Percentiles rank a stretch among this genome's conserved stretches.
Evolutionary conservation across 1,140 invertebrate species (phyloP).

Genomic region (Holotrichia oblita): DNA sequence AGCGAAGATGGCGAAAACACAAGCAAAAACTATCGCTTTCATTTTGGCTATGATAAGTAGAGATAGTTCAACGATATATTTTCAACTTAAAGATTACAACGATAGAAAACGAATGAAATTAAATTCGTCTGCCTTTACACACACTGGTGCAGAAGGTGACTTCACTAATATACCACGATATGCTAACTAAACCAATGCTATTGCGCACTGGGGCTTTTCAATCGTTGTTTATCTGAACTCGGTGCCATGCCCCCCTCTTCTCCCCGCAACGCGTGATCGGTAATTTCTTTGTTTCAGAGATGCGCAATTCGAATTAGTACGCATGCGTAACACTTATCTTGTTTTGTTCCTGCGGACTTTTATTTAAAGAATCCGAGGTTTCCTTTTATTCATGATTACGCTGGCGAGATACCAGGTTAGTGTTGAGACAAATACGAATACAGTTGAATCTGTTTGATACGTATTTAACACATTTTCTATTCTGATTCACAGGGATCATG

Average conservation of each 20-base stretch:
- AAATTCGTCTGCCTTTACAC: slow-evolving; percentile 77
- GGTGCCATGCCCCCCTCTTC: not conserved
- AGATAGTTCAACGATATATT: not conserved
- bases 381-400: slow-evolving; percentile 58
- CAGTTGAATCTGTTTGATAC: not conserved
- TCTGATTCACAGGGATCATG: slow-evolving; percentile 63
- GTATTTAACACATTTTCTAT: slow-evolving; percentile 23
- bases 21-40: slow-evolving; percentile 60
- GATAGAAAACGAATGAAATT: not conserved
- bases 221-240: slow-evolving; percentile 34
- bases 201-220: slow-evolving; percentile 23
- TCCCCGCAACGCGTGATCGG: not conserved
- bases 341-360: slow-evolving; percentile 33
- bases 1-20: slow-evolving; percentile 59
- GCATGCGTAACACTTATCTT: slow-evolving; percentile 14
- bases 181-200: slow-evolving; percentile 6
- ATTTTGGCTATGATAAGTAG: slow-evolving; percentile 57
- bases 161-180: slow-evolving; percentile 43
- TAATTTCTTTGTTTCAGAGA: slow-evolving; percentile 16
- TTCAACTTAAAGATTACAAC: slow-evolving; percentile 26
- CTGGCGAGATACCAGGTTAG: slow-evolving; percentile 61
- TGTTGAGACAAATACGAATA: not conserved
- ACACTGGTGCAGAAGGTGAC: slow-evolving; percentile 88
- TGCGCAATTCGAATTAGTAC: slow-evolving; percentile 17
- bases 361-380: slow-evolving; percentile 3